Percentiles rank a stretch among this genome's conserved stretches.
These are phyloP conservation scores for Rhyacichthys aspro DNA, from an alignment of 2,797 vertebrate species.

Conservation along the genomic window DNA sequence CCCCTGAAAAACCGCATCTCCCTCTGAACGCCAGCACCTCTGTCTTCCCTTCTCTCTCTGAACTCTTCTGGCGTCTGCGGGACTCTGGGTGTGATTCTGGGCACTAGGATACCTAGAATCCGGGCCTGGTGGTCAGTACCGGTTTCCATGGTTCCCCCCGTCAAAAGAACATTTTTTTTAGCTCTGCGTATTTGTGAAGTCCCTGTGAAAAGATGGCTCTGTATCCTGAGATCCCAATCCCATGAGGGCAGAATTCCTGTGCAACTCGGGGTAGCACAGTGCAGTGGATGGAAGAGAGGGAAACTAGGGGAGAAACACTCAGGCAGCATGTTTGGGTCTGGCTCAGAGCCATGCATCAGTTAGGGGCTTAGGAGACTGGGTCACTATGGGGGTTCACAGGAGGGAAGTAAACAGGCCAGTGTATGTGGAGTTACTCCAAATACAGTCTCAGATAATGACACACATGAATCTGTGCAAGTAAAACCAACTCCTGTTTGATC, in stretches of 20 bases:
- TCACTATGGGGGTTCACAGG: slow-evolving; percentile 37
- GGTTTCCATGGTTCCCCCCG: slow-evolving; percentile 69
- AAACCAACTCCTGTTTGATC: not conserved
- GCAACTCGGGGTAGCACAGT: slow-evolving; percentile 36
- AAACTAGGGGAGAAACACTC: slow-evolving; percentile 20
- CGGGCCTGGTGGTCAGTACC: slow-evolving; percentile 57
- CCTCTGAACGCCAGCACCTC: slow-evolving; percentile 52
- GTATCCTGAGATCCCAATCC: slow-evolving; percentile 54
- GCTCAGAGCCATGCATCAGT: slow-evolving; percentile 43
- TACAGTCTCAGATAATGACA: slow-evolving; percentile 12
- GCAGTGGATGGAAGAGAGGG: slow-evolving; percentile 31
- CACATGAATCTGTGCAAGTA: slow-evolving; percentile 15
- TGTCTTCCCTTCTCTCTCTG: slow-evolving; percentile 29
- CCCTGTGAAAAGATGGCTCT: slow-evolving; percentile 73
- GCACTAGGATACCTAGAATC: slow-evolving; percentile 67
- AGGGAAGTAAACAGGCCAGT: slow-evolving; percentile 43
- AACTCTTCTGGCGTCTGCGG: slow-evolving; percentile 51
- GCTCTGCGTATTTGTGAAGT: slow-evolving; percentile 57
- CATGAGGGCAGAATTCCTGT: slow-evolving; percentile 55
- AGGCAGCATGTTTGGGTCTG: slow-evolving; percentile 53
- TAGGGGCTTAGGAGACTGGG: slow-evolving; percentile 44
- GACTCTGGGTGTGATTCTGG: slow-evolving; percentile 61
- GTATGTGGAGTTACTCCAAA: slow-evolving; percentile 31
- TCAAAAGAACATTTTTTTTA: slow-evolving; percentile 66
- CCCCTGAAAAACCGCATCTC: slow-evolving; percentile 45